Evolutionary conservation across 1,140 invertebrate genomes (phyloP).

Genomic region (Drosophila erecta): DNA sequence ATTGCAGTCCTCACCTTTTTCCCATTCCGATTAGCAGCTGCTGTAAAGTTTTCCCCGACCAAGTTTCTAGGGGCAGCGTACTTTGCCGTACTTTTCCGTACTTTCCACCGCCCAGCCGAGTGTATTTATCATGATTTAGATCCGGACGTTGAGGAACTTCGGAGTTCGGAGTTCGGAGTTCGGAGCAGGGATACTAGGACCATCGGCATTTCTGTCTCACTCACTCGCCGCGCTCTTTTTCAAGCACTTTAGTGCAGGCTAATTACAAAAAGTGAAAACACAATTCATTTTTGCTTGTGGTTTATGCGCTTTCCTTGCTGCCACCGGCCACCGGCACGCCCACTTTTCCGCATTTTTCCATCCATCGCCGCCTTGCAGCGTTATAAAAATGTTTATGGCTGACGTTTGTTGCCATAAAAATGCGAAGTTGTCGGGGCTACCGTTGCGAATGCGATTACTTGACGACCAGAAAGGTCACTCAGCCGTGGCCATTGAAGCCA

Average conservation of each 20-base stretch:
- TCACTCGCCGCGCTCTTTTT: not conserved
- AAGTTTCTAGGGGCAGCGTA: conserved; percentile 20
- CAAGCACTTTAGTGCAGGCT: conserved; percentile 56
- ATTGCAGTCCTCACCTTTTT: conserved; percentile 15
- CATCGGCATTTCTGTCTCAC: not conserved
- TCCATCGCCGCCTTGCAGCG: conserved; percentile 45
- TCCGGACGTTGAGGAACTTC: conserved; percentile 6
- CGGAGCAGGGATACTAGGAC: not conserved
- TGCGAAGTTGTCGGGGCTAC: conserved; percentile 61
- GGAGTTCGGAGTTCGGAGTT: not conserved
- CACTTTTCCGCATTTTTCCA: not conserved
- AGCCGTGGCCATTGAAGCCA: conserved; percentile 30
- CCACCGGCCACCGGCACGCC: not conserved
- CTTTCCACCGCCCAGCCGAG: conserved; percentile 8
- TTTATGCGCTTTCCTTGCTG: conserved; percentile 59
- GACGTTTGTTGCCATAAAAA: conserved; percentile 72
- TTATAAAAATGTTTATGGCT: conserved; percentile 74
- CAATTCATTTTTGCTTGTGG: conserved; percentile 78
- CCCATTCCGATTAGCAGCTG: conserved; percentile 31
- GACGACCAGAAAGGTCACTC: conserved; percentile 65
- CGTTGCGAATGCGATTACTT: conserved; percentile 65
- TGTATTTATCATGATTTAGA: conserved; percentile 51
- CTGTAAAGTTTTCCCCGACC: conserved; percentile 29
- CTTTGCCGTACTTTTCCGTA: not conserved
- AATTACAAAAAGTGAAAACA: conserved; percentile 80